phyloP scores from a whole-genome alignment of 2,888 invertebrate species.

The Netelia inedita region DNA sequence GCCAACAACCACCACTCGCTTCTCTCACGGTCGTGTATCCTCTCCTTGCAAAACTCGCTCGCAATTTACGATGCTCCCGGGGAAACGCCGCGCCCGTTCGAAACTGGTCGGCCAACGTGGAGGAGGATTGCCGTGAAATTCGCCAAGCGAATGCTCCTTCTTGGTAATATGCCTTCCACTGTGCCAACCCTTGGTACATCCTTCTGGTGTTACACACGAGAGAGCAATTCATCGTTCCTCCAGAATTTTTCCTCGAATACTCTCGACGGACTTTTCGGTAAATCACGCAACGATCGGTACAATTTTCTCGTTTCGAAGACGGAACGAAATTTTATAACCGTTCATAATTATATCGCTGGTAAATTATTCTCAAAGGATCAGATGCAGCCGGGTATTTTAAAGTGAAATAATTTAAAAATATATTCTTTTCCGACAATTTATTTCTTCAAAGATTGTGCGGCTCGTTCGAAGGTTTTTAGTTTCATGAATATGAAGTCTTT shows the following conservation, averaged over 20 bases:
- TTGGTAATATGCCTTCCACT: slow-evolving; percentile 34
- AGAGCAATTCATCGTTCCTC: slow-evolving; percentile 59
- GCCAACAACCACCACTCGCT: slow-evolving; percentile 33
- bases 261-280: slow-evolving; percentile 19
- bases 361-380: neutral
- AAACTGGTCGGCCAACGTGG: slow-evolving; percentile 62
- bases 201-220: slow-evolving; percentile 49
- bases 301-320: slow-evolving; percentile 17
- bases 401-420: neutral
- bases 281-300: slow-evolving; percentile 36
- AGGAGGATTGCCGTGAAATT: slow-evolving; percentile 72
- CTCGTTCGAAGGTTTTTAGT: too few relatives aligned
- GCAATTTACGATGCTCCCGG: slow-evolving; percentile 77
- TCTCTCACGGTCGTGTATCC: slow-evolving; percentile 40
- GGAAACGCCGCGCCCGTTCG: slow-evolving; percentile 60
- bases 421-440: neutral
- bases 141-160: slow-evolving; percentile 60
- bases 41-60: slow-evolving; percentile 71
- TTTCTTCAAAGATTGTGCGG: too few relatives aligned
- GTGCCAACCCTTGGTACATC: neutral
- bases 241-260: slow-evolving; percentile 43
- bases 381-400: neutral
- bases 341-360: neutral
- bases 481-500: too few relatives aligned
- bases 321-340: neutral